Percentiles rank a stretch among this genome's conserved stretches.
Conservation (phyloP, 2,797 vertebrate genomes). For the Lerista edwardsae region DNA sequence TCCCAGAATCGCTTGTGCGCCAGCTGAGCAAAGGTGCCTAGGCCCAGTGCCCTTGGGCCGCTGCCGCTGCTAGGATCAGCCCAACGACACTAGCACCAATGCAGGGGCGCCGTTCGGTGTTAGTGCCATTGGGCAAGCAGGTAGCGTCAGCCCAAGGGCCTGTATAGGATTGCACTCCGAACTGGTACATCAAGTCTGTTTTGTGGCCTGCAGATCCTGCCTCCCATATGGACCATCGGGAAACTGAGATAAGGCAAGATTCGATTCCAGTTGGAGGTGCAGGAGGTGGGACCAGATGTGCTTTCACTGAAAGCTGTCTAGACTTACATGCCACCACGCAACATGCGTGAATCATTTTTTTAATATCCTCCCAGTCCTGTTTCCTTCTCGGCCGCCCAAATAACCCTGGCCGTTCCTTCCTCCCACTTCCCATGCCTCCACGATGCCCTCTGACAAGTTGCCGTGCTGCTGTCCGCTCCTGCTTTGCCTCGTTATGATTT, state of each 20-base stretch:
- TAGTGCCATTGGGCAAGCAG: too few relatives aligned
- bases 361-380: not conserved
- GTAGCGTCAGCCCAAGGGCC: too few relatives aligned
- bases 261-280: not conserved
- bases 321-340: not conserved
- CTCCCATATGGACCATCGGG: not conserved
- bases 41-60: too few relatives aligned
- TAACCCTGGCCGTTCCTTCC: not conserved
- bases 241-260: not conserved
- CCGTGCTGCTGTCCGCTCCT: slow-evolving; percentile 3
- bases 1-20: too few relatives aligned
- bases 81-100: too few relatives aligned
- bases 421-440: not conserved
- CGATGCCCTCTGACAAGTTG: slow-evolving; percentile 7
- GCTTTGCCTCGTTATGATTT: slow-evolving; percentile 8
- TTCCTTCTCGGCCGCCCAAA: slow-evolving; percentile 17
- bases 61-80: too few relatives aligned
- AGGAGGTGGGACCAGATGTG: not conserved
- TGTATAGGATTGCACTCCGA: too few relatives aligned
- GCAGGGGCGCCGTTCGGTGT: too few relatives aligned
- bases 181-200: not conserved
- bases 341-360: not conserved
- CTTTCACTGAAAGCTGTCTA: not conserved
- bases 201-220: not conserved
- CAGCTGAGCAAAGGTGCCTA: too few relatives aligned